Percentiles rank a stretch among this genome's conserved stretches.
Evolutionary conservation across 2,888 invertebrate genomes (phyloP).

Genomic region (Chrysodeixis includens): DNA sequence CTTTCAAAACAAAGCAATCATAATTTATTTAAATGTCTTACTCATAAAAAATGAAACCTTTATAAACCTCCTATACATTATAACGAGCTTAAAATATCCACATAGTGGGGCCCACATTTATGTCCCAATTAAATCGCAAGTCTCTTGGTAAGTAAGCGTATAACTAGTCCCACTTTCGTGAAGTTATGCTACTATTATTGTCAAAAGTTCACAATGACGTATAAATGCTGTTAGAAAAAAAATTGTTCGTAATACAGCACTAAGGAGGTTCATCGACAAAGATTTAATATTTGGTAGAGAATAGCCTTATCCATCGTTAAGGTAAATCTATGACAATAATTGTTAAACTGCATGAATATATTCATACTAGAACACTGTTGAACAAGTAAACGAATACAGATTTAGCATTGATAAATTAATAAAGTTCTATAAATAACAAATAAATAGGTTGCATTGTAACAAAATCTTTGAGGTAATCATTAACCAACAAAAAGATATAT

Average conservation of each 20-base stretch:
- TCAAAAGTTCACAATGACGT: neutral
- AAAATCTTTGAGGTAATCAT: slow-evolving; percentile 53
- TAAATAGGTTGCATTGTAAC: slow-evolving; percentile 52
- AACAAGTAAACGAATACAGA: slow-evolving; percentile 50
- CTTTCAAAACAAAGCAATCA: slow-evolving; percentile 29
- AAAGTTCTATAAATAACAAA: slow-evolving; percentile 35
- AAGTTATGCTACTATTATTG: neutral
- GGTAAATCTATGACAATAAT: slow-evolving; percentile 38
- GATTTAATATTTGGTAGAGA: neutral
- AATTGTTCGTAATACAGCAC: neutral
- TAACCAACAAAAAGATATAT: slow-evolving; percentile 32
- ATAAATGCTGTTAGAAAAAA: neutral
- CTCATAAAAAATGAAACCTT: slow-evolving; percentile 5
- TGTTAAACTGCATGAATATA: slow-evolving; percentile 76
- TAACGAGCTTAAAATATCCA: neutral
- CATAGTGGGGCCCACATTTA: neutral
- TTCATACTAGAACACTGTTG: slow-evolving; percentile 53
- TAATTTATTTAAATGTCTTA: slow-evolving; percentile 15
- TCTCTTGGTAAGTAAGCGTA: neutral
- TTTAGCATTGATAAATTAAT: slow-evolving; percentile 41
- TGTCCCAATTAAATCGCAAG: neutral
- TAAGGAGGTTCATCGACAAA: slow-evolving; percentile 10
- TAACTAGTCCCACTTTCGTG: neutral
- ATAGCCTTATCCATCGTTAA: neutral
- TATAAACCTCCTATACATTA: neutral